A percentile compares a stretch with the other conserved stretches of the same genome.
Evolutionary conservation across 1,140 invertebrate genomes (phyloP).

Genomic region (Metaphire vulgaris): DNA sequence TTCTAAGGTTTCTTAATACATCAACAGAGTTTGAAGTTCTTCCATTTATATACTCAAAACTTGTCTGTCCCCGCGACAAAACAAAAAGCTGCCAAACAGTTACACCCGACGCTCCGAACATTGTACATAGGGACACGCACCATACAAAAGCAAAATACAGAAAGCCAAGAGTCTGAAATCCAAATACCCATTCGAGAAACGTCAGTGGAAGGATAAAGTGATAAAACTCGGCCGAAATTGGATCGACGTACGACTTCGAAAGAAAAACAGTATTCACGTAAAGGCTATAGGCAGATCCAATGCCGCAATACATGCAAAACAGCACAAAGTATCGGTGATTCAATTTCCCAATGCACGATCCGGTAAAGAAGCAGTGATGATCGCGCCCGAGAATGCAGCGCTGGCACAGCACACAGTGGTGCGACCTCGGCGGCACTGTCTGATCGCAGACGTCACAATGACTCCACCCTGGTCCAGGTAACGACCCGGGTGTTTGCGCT

Average conservation of each 20-base stretch:
- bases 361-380: conserved; percentile 47
- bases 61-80: conserved; percentile 35
- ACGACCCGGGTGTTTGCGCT: neutral
- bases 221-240: conserved; percentile 23
- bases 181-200: conserved; percentile 33
- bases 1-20: conserved; percentile 31
- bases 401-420: conserved; percentile 43
- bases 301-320: conserved; percentile 34
- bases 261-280: conserved; percentile 36
- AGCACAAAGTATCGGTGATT: conserved; percentile 41
- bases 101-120: conserved; percentile 31
- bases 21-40: neutral
- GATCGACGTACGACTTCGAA: conserved; percentile 27
- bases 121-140: conserved; percentile 31
- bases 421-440: conserved; percentile 41
- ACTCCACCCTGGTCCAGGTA: conserved; percentile 30
- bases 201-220: conserved; percentile 34
- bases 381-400: conserved; percentile 44
- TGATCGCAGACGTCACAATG: conserved; percentile 39
- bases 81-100: conserved; percentile 34
- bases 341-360: conserved; percentile 41
- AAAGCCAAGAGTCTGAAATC: conserved; percentile 30
- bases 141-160: conserved; percentile 32
- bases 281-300: conserved; percentile 32
- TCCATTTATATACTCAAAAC: conserved; percentile 32